Conservation (phyloP, 2,113 vertebrate species). For the Dascyllus trimaculatus region DNA sequence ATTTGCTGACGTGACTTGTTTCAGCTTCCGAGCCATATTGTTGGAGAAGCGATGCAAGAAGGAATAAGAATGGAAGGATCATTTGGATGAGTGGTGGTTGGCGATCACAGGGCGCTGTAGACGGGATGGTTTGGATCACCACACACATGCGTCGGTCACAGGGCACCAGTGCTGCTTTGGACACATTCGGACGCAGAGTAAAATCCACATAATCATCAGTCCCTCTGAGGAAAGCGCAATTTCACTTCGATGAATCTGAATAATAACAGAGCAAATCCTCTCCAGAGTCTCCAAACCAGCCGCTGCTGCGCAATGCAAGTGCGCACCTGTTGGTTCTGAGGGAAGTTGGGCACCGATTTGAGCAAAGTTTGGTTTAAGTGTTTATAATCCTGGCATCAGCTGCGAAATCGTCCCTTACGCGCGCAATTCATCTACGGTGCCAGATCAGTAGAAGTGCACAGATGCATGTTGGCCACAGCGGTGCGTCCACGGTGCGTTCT, state of each 20-base stretch:
- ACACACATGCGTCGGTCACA: conserved; percentile 84
- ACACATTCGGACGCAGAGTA: conserved; percentile 87
- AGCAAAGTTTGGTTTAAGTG: conserved; percentile 30
- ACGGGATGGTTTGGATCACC: conserved; percentile 87
- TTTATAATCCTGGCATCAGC: conserved; percentile 52
- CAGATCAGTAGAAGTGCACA: conserved; percentile 34
- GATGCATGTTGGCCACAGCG: conserved; percentile 53
- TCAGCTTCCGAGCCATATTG: conserved; percentile 89
- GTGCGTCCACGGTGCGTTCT: conserved; percentile 57
- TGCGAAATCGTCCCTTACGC: conserved; percentile 22
- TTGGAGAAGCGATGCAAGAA: conserved; percentile 92
- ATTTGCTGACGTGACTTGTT: conserved; percentile 91
- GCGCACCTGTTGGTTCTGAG: conserved; percentile 88
- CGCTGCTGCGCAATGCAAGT: conserved; percentile 57
- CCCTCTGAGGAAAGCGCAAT: conserved; percentile 61
- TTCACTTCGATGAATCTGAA: conserved; percentile 77
- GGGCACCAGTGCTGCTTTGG: conserved; percentile 89
- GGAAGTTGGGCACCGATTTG: conserved; percentile 48
- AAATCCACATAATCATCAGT: conserved; percentile 93
- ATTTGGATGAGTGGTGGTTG: conserved; percentile 90
- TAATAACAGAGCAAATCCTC: conserved; percentile 51
- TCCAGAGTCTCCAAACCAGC: conserved; percentile 29
- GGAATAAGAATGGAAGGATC: conserved; percentile 93
- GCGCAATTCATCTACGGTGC: conserved; percentile 33
- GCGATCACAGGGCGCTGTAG: conserved; percentile 77